Evolutionary conservation across 2,113 vertebrate genomes (phyloP).

Genomic region (Jaculus jaculus): DNA sequence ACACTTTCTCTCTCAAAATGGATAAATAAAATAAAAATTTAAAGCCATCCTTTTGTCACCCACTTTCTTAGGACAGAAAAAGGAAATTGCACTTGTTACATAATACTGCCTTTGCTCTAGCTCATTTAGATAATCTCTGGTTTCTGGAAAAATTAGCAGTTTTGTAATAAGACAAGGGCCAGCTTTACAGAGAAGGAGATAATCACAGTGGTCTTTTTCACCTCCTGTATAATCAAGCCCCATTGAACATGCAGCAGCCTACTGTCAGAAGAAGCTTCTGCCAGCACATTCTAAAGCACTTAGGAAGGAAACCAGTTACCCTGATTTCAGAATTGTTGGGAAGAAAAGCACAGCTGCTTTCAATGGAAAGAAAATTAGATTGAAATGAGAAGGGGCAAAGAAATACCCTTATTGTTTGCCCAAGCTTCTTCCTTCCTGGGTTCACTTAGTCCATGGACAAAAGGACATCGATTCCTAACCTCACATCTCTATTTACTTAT

Average conservation of each 20-base stretch:
- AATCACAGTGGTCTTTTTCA: constrained; percentile 72
- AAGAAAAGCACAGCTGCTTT: constrained; percentile 75
- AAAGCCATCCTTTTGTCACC: background rate
- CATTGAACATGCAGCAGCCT: constrained; percentile 68
- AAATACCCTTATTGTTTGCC: constrained; percentile 50
- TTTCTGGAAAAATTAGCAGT: constrained; percentile 70
- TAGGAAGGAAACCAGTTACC: constrained; percentile 49
- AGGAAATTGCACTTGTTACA: constrained; percentile 32
- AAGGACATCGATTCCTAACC: constrained; percentile 35
- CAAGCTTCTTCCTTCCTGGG: constrained; percentile 11
- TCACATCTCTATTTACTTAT: background rate
- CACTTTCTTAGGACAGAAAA: background rate
- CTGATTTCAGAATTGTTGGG: constrained; percentile 75
- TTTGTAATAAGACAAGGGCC: constrained; percentile 75
- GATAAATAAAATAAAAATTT: background rate
- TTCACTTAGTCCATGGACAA: background rate
- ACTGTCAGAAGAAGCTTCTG: constrained; percentile 62
- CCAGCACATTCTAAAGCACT: constrained; percentile 59
- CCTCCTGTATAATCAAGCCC: constrained; percentile 73
- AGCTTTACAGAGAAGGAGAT: constrained; percentile 73
- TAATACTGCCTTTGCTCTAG: constrained; percentile 46
- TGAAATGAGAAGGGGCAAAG: constrained; percentile 59
- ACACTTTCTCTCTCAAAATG: no score
- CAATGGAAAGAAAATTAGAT: constrained; percentile 71
- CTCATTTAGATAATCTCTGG: constrained; percentile 74